Base-by-base conservation (phyloP, 2,888 invertebrate genomes). In the Tipula unca region DNA sequence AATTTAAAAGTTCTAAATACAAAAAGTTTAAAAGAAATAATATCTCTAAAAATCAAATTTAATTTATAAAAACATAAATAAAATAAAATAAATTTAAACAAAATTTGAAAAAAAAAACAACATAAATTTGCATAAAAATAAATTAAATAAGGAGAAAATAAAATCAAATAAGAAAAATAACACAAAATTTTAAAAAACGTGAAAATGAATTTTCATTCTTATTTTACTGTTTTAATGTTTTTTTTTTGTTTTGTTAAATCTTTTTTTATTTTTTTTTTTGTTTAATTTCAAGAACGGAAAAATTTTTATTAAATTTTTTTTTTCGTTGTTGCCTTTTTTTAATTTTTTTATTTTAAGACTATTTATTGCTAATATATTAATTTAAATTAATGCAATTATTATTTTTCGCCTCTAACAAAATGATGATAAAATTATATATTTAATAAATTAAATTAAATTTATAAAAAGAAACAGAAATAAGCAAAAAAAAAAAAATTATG, bases 121-220 rank as follows among this genome's bases (percentile, higher is more conserved):
- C 82, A 82, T 86, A 86, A 85, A 85, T 86, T 85, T 84, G 85
- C 85, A 85, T 85, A 86, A 54, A 86, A 87, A 85, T 86, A 84
- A 84, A 32, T 32, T 84, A 84, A 84, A 84, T n/a, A 32, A 84
- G 83, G 35, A 84, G 29, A 82, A 82, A 29, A 48, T 48, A n/a
- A 25, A 69, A 69, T 69, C 8, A 69, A 69, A 69, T 25, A 32
- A 84, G n/a, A 84, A 84, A n/a, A 83, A 32, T 14, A 83, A 83
- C 54, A 54, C 54, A 69, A 20, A 69, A n/a, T n/a, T n/a, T n/a
- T n/a, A n/a, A 20, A 69, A 69, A 69, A 69, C 20, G 25, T 25
- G 69, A 69, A 69, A 69, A 69, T 69, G 20, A 25, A 69, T 69
- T 69, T 69, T 69, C 39, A 39, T 39, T 39, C 69, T 69, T 69